Percentiles rank a stretch among this genome's conserved stretches.
These are phyloP conservation scores for Drosophila nannoptera DNA, from an alignment of 1,140 invertebrate genomes.

Conservation along the genomic window DNA sequence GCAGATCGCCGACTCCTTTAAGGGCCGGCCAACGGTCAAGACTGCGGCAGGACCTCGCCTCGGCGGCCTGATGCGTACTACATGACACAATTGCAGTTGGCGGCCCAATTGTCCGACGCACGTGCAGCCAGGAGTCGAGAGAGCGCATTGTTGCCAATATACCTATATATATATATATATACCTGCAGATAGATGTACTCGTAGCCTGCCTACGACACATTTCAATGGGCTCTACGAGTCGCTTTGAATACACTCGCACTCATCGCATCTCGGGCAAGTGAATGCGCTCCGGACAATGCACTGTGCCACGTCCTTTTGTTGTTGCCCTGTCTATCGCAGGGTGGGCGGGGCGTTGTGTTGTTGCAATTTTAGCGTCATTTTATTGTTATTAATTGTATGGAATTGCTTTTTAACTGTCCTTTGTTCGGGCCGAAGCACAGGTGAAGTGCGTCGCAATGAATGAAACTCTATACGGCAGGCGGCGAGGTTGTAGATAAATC, in stretches of 20 bases:
- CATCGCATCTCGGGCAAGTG: constrained; percentile 11
- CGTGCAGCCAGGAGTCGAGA: constrained; percentile 65
- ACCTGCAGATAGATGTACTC: background rate
- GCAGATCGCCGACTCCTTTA: constrained; percentile 66
- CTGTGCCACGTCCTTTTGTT: constrained; percentile 28
- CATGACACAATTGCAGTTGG: constrained; percentile 69
- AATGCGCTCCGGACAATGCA: constrained; percentile 44
- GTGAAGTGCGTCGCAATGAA: constrained; percentile 15
- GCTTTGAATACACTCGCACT: constrained; percentile 57
- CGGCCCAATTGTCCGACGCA: constrained; percentile 66
- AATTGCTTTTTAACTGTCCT: constrained; percentile 62
- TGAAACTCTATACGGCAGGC: background rate
- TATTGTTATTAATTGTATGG: constrained; percentile 72
- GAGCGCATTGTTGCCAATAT: constrained; percentile 44
- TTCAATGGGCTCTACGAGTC: constrained; percentile 60
- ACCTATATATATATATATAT: constrained; percentile 10
- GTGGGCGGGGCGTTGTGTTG: constrained; percentile 50
- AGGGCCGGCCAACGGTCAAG: constrained; percentile 34
- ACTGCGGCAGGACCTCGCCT: constrained; percentile 24
- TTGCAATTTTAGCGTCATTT: constrained; percentile 74
- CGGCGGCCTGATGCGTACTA: constrained; percentile 10
- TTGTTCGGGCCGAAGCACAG: constrained; percentile 35
- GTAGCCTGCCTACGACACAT: constrained; percentile 38
- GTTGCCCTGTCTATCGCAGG: background rate
- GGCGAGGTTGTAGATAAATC: background rate